phyloP scores from a whole-genome alignment of 2,888 invertebrate genomes.

The Eupithecia exiguata region DNA sequence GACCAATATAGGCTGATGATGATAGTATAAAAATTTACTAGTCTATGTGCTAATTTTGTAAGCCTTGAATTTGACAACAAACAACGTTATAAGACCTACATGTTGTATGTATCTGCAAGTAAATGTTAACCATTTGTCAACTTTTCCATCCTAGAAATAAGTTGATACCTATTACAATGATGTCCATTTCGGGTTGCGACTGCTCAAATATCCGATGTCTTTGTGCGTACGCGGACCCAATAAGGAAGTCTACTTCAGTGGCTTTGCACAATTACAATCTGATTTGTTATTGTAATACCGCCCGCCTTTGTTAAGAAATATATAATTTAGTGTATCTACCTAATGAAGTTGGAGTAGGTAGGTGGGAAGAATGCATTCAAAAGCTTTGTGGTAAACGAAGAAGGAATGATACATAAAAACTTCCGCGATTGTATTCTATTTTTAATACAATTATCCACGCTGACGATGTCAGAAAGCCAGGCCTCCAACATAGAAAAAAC shows the following conservation, averaged over 20 bases:
- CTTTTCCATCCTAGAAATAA: not conserved
- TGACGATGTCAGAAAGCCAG: too few relatives aligned
- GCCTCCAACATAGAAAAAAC: too few relatives aligned
- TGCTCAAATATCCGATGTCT: not conserved
- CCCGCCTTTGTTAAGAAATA: constrained; percentile 33
- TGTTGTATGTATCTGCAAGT: too few relatives aligned
- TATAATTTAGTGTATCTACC: not conserved
- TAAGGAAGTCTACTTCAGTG: constrained; percentile 61
- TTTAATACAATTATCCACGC: too few relatives aligned
- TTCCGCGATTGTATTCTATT: too few relatives aligned
- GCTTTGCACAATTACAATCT: constrained; percentile 51
- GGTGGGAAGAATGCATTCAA: not conserved
- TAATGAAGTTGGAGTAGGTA: not conserved
- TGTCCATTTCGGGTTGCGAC: not conserved
- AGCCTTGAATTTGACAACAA: too few relatives aligned
- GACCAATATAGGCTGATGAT: too few relatives aligned
- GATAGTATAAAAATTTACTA: too few relatives aligned
- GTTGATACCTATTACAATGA: not conserved
- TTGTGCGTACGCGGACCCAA: constrained; percentile 50
- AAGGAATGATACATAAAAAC: not conserved
- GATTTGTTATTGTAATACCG: constrained; percentile 34
- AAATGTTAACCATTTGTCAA: too few relatives aligned
- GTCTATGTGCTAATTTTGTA: too few relatives aligned
- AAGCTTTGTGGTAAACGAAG: not conserved
- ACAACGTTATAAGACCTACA: too few relatives aligned